Percentiles rank a stretch among this genome's conserved stretches.
Conservation (phyloP, 2,113 vertebrate genomes). For the Blennius ocellaris region DNA sequence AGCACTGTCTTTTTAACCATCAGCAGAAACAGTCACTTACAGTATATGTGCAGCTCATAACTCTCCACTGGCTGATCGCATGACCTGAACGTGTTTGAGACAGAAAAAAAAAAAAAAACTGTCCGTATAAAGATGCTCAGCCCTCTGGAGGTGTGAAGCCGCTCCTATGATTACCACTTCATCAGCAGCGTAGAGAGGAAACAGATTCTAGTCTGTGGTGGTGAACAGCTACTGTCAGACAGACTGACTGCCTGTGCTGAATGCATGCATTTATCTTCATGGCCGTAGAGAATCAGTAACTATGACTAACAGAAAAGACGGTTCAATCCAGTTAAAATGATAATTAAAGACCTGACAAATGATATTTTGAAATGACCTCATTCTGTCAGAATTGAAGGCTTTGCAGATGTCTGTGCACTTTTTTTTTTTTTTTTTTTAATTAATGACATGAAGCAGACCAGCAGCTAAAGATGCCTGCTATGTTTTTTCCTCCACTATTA, state of each 20-base stretch:
- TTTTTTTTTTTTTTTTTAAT: constrained; percentile 20
- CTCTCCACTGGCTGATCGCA: constrained; percentile 23
- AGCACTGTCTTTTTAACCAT: too few species aligned
- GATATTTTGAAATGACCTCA: constrained; percentile 38
- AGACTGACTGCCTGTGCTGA: constrained; percentile 33
- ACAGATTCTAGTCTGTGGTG: constrained; percentile 42
- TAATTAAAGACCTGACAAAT: constrained; percentile 42
- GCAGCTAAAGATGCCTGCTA: not conserved
- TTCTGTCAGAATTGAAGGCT: constrained; percentile 48
- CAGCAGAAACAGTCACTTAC: too few species aligned
- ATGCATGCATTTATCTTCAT: constrained; percentile 5
- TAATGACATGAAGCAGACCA: not conserved
- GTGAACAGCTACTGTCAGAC: constrained; percentile 56
- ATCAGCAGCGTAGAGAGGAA: constrained; percentile 57
- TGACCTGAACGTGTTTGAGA: constrained; percentile 29
- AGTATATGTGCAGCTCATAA: constrained; percentile 10
- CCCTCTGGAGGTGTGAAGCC: constrained; percentile 57
- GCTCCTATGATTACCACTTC: constrained; percentile 77
- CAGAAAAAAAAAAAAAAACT: constrained; percentile 15
- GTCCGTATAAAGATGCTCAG: constrained; percentile 8
- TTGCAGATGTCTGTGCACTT: constrained; percentile 1
- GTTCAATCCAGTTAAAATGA: constrained; percentile 35
- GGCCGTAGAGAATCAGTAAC: not conserved
- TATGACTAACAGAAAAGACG: constrained; percentile 25
- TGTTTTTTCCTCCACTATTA: not conserved